Percentiles rank a stretch among this genome's conserved stretches.
These are phyloP conservation scores for Notodonta ziczac DNA, from an alignment of 2,888 invertebrate species.

Conservation along the genomic window DNA sequence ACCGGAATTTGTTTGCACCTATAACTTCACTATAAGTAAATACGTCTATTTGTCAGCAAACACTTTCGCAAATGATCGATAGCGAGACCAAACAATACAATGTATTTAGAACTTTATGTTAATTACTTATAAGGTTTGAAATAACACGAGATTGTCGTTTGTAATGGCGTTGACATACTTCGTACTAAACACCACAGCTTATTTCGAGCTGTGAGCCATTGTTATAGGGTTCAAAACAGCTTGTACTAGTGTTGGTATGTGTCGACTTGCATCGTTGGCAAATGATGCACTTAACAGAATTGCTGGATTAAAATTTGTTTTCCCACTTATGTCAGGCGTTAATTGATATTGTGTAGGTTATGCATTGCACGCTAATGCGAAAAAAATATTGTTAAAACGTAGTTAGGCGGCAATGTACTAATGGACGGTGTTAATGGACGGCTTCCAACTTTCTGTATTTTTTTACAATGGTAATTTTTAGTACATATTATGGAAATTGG, in stretches of 20 bases:
- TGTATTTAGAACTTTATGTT: not conserved
- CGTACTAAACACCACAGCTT: not conserved
- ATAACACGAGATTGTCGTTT: not conserved
- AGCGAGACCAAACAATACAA: conserved; percentile 20
- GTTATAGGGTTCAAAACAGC: not conserved
- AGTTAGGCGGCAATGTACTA: conserved; percentile 28
- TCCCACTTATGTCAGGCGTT: conserved; percentile 33
- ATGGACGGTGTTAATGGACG: conserved; percentile 27
- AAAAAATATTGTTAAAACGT: conserved; percentile 46
- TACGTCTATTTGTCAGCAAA: conserved; percentile 46
- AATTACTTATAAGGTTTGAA: not conserved
- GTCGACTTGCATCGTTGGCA: conserved; percentile 45
- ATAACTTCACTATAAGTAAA: conserved; percentile 56
- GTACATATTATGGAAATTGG: no score
- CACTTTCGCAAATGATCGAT: conserved; percentile 67
- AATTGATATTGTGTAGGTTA: conserved; percentile 54
- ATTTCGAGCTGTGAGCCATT: not conserved
- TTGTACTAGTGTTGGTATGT: conserved; percentile 30
- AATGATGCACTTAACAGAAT: conserved; percentile 71
- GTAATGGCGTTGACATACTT: not conserved
- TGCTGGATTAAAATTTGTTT: conserved; percentile 61
- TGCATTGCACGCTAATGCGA: conserved; percentile 53
- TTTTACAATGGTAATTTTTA: no score
- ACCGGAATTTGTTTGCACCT: conserved; percentile 58
- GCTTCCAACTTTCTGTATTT: conserved; percentile 8